Base-by-base conservation (phyloP, 2,113 vertebrate genomes). In the Egretta garzetta region DNA sequence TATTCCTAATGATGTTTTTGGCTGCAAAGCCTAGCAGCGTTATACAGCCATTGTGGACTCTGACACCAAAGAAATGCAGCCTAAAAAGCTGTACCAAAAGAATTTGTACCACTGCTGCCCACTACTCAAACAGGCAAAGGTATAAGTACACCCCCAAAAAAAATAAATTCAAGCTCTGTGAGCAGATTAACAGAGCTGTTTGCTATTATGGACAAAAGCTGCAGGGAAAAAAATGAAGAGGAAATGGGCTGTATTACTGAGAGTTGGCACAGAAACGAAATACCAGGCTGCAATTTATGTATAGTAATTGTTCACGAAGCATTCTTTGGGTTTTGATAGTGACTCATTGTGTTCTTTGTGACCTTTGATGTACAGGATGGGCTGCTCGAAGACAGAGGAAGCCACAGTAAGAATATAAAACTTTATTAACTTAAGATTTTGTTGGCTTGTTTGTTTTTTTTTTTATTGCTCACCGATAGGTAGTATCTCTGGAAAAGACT, bases 311-410 rank as follows among this genome's bases (percentile, higher is more conserved):
- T 97, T 98, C 97, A 92, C 9, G 27, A 74, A 90, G 89, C 91
- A 96, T 97, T 97, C 96, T 97, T 93, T 95, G 95, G 94, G 88
- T 95, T 96, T 97, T 86, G 63, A 82, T 96, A 95, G 86, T 97
- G 96, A 97, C 92, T 98, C 95, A 97, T 96, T 98, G 96, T 98
- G 96, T 97, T 97, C 88, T 95, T 59, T 96, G 86, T 97, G 87
- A 98, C 96, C 93, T 98, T 97, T 97, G 96, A 97, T 97, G 95
- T 97, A 97, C 84, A 96, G 80, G 94, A 97, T 95, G 94, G 96
- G 92, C 91, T 98, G 92, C 95, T 97, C 86, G 90, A 96, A 95
- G 89, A 98, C 96, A 97, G 86, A 96, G 96, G 94, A 95, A 97
- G 93, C 94, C 86, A 66, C 95, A 30, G 52, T 73, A 97, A 97